Evolutionary conservation across 2,888 invertebrate genomes (phyloP).

Genomic region (Stenodema calcarata): DNA sequence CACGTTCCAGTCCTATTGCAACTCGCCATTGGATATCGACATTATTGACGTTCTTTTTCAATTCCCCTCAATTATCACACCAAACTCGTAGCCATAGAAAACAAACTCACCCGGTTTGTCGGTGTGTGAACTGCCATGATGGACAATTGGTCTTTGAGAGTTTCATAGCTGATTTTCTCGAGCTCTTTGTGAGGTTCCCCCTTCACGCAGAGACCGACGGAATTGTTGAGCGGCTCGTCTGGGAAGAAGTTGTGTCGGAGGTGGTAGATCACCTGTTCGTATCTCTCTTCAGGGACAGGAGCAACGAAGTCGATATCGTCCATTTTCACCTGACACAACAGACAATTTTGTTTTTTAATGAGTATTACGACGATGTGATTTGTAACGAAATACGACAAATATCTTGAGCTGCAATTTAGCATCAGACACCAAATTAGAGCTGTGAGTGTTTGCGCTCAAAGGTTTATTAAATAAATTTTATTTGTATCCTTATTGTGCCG

Average conservation of each 20-base stretch:
- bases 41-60: not conserved
- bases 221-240: constrained; percentile 80
- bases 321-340: not conserved
- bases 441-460: no score
- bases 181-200: constrained; percentile 75
- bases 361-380: no score
- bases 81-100: not conserved
- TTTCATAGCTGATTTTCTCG: constrained; percentile 74
- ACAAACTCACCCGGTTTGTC: constrained; percentile 67
- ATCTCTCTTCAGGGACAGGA: constrained; percentile 64
- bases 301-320: constrained; percentile 36
- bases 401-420: no score
- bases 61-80: no score
- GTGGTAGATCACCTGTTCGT: constrained; percentile 73
- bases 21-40: not conserved
- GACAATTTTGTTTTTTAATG: not conserved
- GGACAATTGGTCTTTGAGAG: constrained; percentile 77
- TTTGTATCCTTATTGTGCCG: no score
- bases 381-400: no score
- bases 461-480: no score
- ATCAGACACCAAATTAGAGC: no score
- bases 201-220: constrained; percentile 74
- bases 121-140: constrained; percentile 71
- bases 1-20: no score
- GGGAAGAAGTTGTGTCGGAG: constrained; percentile 79